Conservation (phyloP, 2,888 invertebrate genomes). For the Chromoteleia sp. region DNA sequence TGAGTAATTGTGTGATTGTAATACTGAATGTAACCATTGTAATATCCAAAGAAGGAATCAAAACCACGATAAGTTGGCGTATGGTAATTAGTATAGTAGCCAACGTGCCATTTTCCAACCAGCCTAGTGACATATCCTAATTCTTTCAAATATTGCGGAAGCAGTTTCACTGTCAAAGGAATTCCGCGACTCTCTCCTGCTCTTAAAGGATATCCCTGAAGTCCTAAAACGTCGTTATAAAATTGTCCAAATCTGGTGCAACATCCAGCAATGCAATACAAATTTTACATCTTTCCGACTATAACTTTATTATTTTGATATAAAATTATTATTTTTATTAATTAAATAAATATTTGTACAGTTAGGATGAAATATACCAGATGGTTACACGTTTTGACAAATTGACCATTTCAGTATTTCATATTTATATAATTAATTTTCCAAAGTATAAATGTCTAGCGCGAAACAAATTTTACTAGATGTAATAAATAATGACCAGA, state of each 20-base stretch:
- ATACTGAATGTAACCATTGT: slow-evolving; percentile 93
- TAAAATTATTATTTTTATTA: too few species aligned
- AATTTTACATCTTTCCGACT: too few species aligned
- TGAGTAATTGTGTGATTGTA: slow-evolving; percentile 87
- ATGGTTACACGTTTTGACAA: too few species aligned
- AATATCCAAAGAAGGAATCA: slow-evolving; percentile 93
- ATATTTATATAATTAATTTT: background rate
- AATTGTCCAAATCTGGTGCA: too few species aligned
- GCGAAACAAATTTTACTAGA: background rate
- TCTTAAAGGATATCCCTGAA: slow-evolving; percentile 44
- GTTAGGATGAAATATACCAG: too few species aligned
- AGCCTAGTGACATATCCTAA: slow-evolving; percentile 86
- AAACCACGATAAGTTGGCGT: slow-evolving; percentile 92
- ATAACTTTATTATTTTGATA: too few species aligned
- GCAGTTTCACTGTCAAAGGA: slow-evolving; percentile 84
- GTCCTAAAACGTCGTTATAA: too few species aligned
- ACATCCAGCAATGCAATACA: too few species aligned
- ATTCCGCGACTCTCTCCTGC: slow-evolving; percentile 85
- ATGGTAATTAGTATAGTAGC: slow-evolving; percentile 86
- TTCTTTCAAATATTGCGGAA: slow-evolving; percentile 85
- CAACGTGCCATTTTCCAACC: slow-evolving; percentile 87
- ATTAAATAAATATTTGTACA: too few species aligned
- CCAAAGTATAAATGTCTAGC: background rate
- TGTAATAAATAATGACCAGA: background rate
- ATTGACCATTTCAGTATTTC: too few species aligned